phyloP scores from a whole-genome alignment of 53 echinoderm and acorn worm species.

The Holothuria scabra region DNA sequence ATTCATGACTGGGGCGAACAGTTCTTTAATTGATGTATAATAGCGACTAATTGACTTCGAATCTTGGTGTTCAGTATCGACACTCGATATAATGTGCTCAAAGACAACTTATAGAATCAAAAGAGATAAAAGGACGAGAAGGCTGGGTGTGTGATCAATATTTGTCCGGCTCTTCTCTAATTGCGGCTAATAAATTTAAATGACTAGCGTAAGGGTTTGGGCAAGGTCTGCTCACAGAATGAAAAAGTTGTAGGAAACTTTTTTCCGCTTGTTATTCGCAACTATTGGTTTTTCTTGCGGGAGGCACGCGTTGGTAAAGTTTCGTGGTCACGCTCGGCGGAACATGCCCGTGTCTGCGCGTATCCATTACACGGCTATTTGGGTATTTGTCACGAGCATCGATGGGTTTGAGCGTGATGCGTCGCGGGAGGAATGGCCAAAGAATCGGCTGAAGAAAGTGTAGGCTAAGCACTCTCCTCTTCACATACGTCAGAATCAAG shows the following conservation, averaged over 20 bases:
- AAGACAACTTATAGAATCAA: constrained; percentile 18
- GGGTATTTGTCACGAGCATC: constrained; percentile 27
- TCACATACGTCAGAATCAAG: no score
- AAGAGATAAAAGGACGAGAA: not conserved
- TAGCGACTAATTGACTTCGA: constrained; percentile 36
- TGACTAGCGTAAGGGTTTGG: constrained; percentile 29
- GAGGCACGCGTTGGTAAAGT: constrained; percentile 29
- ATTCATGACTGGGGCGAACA: constrained; percentile 46
- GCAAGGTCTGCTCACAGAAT: not conserved
- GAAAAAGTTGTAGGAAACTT: constrained; percentile 1
- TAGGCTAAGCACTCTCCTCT: no score
- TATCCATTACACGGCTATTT: constrained; percentile 51
- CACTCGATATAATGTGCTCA: constrained; percentile 37
- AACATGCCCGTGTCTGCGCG: constrained; percentile 38
- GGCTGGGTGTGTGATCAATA: constrained; percentile 55
- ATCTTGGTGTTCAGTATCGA: constrained; percentile 11
- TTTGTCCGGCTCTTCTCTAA: constrained; percentile 53
- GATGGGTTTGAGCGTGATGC: not conserved
- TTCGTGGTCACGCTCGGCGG: constrained; percentile 47
- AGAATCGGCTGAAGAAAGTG: not conserved
- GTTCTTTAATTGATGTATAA: constrained; percentile 53
- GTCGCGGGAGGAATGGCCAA: not conserved
- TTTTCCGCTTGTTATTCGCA: constrained; percentile 24
- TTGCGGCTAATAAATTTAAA: constrained; percentile 65
- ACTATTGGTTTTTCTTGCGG: constrained; percentile 23